Evolutionary conservation across 1,140 invertebrate genomes (phyloP).

Genomic region (Drosophila sechellia): DNA sequence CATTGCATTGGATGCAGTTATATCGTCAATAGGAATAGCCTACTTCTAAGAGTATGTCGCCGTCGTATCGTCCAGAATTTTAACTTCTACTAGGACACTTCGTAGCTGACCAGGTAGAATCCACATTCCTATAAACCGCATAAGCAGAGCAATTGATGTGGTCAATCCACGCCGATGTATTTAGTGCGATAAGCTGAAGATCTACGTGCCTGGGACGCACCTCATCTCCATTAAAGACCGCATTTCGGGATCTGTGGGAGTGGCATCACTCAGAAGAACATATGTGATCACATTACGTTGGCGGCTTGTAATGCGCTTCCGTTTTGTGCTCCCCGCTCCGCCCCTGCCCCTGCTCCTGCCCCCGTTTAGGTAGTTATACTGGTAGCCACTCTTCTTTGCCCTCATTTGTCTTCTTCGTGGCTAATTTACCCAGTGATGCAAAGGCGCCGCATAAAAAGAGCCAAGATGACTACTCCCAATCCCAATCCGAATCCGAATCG

Average conservation of each 20-base stretch:
- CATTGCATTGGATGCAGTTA: not conserved
- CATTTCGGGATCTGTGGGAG: slow-evolving; percentile 34
- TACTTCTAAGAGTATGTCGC: no score
- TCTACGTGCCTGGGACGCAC: slow-evolving; percentile 57
- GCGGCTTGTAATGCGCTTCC: slow-evolving; percentile 74
- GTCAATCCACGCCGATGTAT: not conserved
- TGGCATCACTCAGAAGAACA: slow-evolving; percentile 39
- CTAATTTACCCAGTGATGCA: slow-evolving; percentile 46
- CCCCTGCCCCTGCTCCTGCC: no score
- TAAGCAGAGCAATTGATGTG: not conserved
- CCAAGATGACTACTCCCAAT: slow-evolving; percentile 13
- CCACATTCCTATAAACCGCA: no score
- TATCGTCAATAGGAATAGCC: not conserved
- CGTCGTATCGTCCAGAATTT: no score
- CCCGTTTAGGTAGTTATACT: not conserved
- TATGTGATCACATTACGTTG: slow-evolving; percentile 72
- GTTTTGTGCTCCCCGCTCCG: slow-evolving; percentile 36
- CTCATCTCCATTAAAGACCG: not conserved
- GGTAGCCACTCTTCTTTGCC: slow-evolving; percentile 4
- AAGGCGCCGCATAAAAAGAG: slow-evolving; percentile 55
- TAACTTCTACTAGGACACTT: not conserved
- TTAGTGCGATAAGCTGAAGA: slow-evolving; percentile 44
- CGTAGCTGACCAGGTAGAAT: no score
- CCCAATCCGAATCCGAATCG: slow-evolving; percentile 25
- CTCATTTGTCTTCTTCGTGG: slow-evolving; percentile 30